Evolutionary conservation across 2,888 invertebrate species (phyloP).

Genomic region (Biston stratarius): DNA sequence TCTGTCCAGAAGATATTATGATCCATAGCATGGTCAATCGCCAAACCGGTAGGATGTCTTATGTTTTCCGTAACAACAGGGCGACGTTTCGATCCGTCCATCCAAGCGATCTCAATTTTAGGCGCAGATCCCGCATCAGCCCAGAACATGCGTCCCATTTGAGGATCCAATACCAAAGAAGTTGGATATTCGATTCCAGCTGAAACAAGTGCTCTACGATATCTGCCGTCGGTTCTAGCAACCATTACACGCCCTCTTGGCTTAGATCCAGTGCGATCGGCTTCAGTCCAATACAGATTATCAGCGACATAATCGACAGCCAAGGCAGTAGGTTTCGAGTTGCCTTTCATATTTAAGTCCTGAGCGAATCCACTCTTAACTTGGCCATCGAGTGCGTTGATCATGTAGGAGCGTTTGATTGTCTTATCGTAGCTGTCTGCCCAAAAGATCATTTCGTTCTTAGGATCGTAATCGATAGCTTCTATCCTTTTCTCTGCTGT

Average conservation of each 20-base stretch:
- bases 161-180: conserved; percentile 95
- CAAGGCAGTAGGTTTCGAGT: conserved; percentile 94
- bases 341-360: conserved; percentile 94
- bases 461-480: conserved; percentile 95
- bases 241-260: conserved; percentile 94
- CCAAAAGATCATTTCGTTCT: conserved; percentile 96
- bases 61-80: conserved; percentile 93
- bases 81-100: conserved; percentile 96
- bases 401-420: conserved; percentile 96
- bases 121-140: conserved; percentile 96
- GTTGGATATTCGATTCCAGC: conserved; percentile 94
- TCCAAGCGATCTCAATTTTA: conserved; percentile 98
- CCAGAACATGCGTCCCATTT: conserved; percentile 96
- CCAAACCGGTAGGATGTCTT: conserved; percentile 94
- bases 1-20: conserved; percentile 98
- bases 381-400: conserved; percentile 91
- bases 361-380: conserved; percentile 94
- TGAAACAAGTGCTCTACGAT: conserved; percentile 92
- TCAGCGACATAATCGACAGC: conserved; percentile 98
- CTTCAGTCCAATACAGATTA: conserved; percentile 98
- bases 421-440: conserved; percentile 96
- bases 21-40: conserved; percentile 96
- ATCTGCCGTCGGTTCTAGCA: conserved; percentile 95
- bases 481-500: conserved; percentile 95
- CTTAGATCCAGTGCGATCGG: conserved; percentile 90